Percentiles rank a stretch among this genome's conserved stretches.
phyloP scores from a whole-genome alignment of 2,888 invertebrate genomes.

The Netelia inedita region DNA sequence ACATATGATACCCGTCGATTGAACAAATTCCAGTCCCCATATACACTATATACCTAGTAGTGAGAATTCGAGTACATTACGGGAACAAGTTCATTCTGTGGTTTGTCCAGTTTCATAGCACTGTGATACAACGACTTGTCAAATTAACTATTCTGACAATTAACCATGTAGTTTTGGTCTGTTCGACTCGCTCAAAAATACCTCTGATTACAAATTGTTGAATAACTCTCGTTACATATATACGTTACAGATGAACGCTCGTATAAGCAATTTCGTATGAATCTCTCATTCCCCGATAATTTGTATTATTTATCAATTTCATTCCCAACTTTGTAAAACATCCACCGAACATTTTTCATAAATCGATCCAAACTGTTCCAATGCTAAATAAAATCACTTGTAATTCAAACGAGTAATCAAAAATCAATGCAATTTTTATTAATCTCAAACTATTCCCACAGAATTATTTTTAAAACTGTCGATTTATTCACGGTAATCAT shows the following conservation, averaged over 20 bases:
- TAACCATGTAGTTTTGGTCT: constrained; percentile 71
- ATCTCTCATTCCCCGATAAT: too few relatives aligned
- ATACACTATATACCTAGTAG: background rate
- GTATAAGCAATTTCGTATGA: background rate
- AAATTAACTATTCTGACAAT: constrained; percentile 73
- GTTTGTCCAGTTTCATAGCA: background rate
- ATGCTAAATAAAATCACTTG: too few relatives aligned
- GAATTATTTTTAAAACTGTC: background rate
- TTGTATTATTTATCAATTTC: too few relatives aligned
- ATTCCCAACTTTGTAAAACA: background rate
- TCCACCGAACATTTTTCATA: too few relatives aligned
- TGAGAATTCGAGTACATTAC: constrained; percentile 10
- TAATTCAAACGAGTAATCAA: too few relatives aligned
- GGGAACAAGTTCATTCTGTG: constrained; percentile 38
- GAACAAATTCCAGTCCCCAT: background rate
- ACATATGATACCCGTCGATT: background rate
- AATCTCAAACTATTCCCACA: background rate
- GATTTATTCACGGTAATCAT: background rate
- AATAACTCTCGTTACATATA: background rate
- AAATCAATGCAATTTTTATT: too few relatives aligned
- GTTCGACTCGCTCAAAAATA: constrained; percentile 23
- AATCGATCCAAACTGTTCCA: too few relatives aligned
- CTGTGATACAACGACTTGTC: constrained; percentile 29
- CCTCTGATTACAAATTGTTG: background rate
- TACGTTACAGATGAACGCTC: too few relatives aligned